These are phyloP conservation scores for Odontocolon sp. DNA, from an alignment of 2,888 invertebrate genomes.

Conservation along the genomic window DNA sequence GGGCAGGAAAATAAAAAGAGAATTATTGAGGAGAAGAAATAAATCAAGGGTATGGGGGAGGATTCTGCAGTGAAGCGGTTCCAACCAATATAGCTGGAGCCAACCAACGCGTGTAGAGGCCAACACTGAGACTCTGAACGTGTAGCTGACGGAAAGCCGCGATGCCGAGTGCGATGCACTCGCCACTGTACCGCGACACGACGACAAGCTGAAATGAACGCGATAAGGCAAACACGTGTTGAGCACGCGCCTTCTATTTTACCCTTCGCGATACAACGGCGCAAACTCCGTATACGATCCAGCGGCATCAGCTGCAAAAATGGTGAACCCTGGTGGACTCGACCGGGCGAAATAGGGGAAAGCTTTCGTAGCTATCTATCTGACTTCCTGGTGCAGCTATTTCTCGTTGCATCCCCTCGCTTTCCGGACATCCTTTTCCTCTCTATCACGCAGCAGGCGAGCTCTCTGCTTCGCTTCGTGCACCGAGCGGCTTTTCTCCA, in stretches of 20 bases:
- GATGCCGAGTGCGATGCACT: slow-evolving; percentile 21
- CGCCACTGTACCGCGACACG: slow-evolving; percentile 12
- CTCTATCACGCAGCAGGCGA: slow-evolving; percentile 37
- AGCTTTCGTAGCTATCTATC: slow-evolving; percentile 52
- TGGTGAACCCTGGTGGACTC: not conserved
- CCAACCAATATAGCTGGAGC: not conserved
- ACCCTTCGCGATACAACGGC: not conserved
- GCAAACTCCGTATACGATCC: too few species aligned
- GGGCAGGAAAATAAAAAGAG: slow-evolving; percentile 71
- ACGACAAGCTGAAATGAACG: slow-evolving; percentile 69
- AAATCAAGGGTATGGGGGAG: slow-evolving; percentile 68
- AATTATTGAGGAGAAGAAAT: slow-evolving; percentile 74
- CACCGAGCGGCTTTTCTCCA: slow-evolving; percentile 47
- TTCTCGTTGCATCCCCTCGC: not conserved
- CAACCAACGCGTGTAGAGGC: too few species aligned
- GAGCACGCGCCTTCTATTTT: slow-evolving; percentile 61
- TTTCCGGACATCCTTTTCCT: slow-evolving; percentile 30
- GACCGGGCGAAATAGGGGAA: slow-evolving; percentile 49
- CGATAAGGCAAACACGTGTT: slow-evolving; percentile 78
- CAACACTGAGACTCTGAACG: too few species aligned
- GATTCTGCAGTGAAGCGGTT: slow-evolving; percentile 47
- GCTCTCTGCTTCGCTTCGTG: slow-evolving; percentile 40
- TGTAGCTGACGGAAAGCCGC: slow-evolving; percentile 11
- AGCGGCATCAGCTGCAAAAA: not conserved
- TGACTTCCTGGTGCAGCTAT: not conserved